phyloP scores from a whole-genome alignment of 2,888 invertebrate genomes.

The Dynastes tityus region DNA sequence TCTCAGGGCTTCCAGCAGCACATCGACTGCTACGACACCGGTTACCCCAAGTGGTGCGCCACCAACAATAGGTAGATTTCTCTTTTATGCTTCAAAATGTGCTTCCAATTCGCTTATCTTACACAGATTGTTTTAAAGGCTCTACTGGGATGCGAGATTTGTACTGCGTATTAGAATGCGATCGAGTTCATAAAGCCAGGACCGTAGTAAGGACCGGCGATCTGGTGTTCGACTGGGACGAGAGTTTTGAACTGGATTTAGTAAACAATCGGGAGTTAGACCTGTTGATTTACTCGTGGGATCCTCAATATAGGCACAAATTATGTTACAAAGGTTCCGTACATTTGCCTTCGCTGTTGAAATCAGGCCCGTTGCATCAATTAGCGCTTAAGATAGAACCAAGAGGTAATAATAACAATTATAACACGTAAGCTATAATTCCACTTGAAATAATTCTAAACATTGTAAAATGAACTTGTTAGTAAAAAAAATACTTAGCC shows the following conservation, averaged over 20 bases:
- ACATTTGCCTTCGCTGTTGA: slow-evolving; percentile 85
- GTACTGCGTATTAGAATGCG: slow-evolving; percentile 98
- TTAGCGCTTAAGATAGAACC: slow-evolving; percentile 91
- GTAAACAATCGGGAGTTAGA: slow-evolving; percentile 96
- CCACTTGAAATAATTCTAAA: no score
- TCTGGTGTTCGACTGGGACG: slow-evolving; percentile 99
- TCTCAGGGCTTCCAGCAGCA: slow-evolving; percentile 81
- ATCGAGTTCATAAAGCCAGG: slow-evolving; percentile 95
- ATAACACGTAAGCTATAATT: slow-evolving; percentile 2
- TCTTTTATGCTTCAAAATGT: not conserved
- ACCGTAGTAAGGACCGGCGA: slow-evolving; percentile 97
- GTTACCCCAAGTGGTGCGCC: slow-evolving; percentile 76
- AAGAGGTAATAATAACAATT: slow-evolving; percentile 64
- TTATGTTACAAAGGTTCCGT: slow-evolving; percentile 95
- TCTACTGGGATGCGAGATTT: slow-evolving; percentile 83
- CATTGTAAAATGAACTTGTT: no score
- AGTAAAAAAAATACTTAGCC: no score
- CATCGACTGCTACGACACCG: slow-evolving; percentile 81
- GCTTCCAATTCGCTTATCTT: no score
- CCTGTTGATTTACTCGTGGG: slow-evolving; percentile 98
- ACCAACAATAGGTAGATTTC: slow-evolving; percentile 66
- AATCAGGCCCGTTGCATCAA: slow-evolving; percentile 88
- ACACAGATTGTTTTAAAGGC: slow-evolving; percentile 63
- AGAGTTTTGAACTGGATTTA: slow-evolving; percentile 97
- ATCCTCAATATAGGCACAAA: slow-evolving; percentile 97